Evolutionary conservation across 2,888 invertebrate species (phyloP), one percentile per base, ranked within the genome.

Genomic region (Hydraecia micacea): DNA sequence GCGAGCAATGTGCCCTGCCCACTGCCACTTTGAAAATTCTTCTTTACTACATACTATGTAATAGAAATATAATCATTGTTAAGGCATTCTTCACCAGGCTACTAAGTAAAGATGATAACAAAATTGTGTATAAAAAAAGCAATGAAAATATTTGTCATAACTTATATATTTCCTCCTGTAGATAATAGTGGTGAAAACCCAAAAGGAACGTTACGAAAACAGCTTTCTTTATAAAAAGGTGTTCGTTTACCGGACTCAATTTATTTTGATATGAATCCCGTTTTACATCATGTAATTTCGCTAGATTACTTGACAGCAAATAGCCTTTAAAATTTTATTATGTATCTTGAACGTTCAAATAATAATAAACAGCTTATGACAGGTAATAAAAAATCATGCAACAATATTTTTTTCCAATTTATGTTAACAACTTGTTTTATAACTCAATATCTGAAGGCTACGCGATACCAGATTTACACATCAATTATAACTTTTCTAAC

Each of bases 371-470:
- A 92, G 93, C 94, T 96, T 95, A 96, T 93, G 94, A 92, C 93
- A 92, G 94, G 93, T 94, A 91, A 93, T 96, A 95, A 95, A 95
- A 93, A 93, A 92, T 91, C 91, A 92, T 88, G 92, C 92, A 91
- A 94, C 93, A 94, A 93, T 93, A 94, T 94, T 95, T 95, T 95
- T 95, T 96, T 94, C 93, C 95, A 95, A 96, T 96, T 96, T 95
- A 95, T 94, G 94, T 94, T 95, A 95, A 95, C 93, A 95, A 93
- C 95, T 93, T 95, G 91, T 95, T 95, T 96, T 95, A 95, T 93
- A 95, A 94, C 94, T 94, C 94, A 95, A 95, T 96, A 94, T 93
- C 93, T 90, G 92, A 91, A 92, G 91, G 91, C 89, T 92, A 91
- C 91, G 91, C 92, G 93, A 93, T 95, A 94, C 94, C 94, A 95